Percentiles rank a stretch among this genome's conserved stretches.
Evolutionary conservation across 2,888 invertebrate species (phyloP).

Genomic region (Cotesia congregata): DNA sequence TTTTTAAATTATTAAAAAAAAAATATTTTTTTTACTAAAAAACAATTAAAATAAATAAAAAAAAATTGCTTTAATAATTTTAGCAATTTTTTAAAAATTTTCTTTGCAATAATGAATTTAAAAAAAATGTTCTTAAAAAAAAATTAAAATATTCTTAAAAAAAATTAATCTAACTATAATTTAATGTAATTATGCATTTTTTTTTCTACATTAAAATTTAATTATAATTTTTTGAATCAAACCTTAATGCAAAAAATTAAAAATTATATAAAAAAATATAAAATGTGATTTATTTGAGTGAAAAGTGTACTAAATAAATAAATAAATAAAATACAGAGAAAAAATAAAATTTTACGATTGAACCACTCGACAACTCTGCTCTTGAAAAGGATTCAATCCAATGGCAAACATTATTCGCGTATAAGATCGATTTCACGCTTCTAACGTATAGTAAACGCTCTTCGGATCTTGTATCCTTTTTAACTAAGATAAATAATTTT

Average conservation of each 20-base stretch:
- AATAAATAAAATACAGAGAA: background rate
- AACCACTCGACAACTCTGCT: background rate
- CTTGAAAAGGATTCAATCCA: conserved; percentile 43
- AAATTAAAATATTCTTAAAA: too few species aligned
- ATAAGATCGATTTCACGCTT: conserved; percentile 38
- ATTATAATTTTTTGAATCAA: too few species aligned
- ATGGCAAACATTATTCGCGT: conserved; percentile 26
- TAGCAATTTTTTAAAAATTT: too few species aligned
- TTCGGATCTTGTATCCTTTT: background rate
- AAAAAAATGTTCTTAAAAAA: too few species aligned
- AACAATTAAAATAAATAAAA: too few species aligned
- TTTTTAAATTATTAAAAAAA: too few species aligned
- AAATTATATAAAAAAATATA: background rate
- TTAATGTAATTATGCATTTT: too few species aligned
- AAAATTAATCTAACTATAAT: too few species aligned
- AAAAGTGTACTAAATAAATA: background rate
- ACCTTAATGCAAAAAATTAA: background rate
- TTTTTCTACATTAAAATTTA: too few species aligned
- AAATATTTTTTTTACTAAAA: too few species aligned
- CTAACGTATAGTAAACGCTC: background rate
- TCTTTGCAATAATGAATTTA: too few species aligned
- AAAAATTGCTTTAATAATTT: too few species aligned
- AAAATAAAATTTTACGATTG: conserved; percentile 7
- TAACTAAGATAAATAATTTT: conserved; percentile 30
- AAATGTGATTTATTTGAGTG: background rate